phyloP scores from a whole-genome alignment of 2,888 invertebrate genomes.

The Carcina quercana region DNA sequence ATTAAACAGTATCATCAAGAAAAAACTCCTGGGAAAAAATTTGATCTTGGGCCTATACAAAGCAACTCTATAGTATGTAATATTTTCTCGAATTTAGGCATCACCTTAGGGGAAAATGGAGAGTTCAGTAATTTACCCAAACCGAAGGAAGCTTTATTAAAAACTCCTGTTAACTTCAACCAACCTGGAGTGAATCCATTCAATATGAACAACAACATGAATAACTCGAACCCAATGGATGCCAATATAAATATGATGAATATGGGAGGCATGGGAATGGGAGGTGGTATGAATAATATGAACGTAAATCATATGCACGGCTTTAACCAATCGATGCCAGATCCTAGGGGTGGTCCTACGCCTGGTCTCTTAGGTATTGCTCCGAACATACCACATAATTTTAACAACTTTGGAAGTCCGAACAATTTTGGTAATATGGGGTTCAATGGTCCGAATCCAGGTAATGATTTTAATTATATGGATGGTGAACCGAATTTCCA shows the following conservation, averaged over 20 bases:
- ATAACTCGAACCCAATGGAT: conserved; percentile 42
- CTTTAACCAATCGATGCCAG: conserved; percentile 57
- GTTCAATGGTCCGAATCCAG: conserved; percentile 54
- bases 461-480: conserved; percentile 59
- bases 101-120: conserved; percentile 73
- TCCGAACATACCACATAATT: conserved; percentile 69
- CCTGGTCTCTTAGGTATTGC: conserved; percentile 76
- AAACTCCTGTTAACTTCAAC: conserved; percentile 56
- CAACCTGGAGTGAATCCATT: conserved; percentile 43
- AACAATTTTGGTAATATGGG: conserved; percentile 62
- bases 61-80: conserved; percentile 69
- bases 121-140: conserved; percentile 66
- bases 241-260: conserved; percentile 44
- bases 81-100: conserved; percentile 77
- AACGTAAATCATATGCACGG: conserved; percentile 55
- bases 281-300: conserved; percentile 56
- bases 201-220: conserved; percentile 44
- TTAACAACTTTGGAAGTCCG: conserved; percentile 47
- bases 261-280: conserved; percentile 62
- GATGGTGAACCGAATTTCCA: conserved; percentile 59
- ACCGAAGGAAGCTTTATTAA: conserved; percentile 61
- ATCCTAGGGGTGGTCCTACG: conserved; percentile 62
- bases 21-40: conserved; percentile 64
- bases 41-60: conserved; percentile 69
- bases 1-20: conserved; percentile 77